A percentile compares a stretch with the other conserved stretches of the same genome.
These are phyloP conservation scores for Ptiloglossa arizonensis DNA, from an alignment of 1,140 invertebrate genomes.

Conservation along the genomic window DNA sequence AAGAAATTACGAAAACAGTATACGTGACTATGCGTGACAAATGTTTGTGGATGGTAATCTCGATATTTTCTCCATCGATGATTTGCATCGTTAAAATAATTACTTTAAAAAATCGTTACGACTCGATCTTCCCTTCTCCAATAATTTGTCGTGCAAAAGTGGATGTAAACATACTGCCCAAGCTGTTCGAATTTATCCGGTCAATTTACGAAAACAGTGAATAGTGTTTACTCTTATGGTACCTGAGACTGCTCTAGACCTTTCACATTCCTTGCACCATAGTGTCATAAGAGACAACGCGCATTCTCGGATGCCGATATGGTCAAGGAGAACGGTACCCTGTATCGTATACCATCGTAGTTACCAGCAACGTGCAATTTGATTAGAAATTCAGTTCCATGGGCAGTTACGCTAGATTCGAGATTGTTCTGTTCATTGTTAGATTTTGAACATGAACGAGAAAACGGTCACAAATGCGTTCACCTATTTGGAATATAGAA, in stretches of 20 bases:
- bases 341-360: conserved; percentile 21
- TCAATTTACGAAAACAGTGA: conserved; percentile 39
- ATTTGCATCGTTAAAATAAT: conserved; percentile 21
- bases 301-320: conserved; percentile 29
- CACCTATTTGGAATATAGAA: no score
- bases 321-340: conserved; percentile 19
- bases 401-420: neutral
- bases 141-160: neutral
- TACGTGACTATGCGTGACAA: neutral
- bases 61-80: neutral
- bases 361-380: neutral
- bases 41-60: neutral
- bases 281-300: conserved; percentile 56
- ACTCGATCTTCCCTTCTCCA: conserved; percentile 1
- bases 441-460: neutral
- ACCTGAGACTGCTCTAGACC: conserved; percentile 52
- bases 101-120: neutral
- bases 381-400: conserved; percentile 20
- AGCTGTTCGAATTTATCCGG: conserved; percentile 42
- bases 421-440: neutral
- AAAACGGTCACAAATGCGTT: no score
- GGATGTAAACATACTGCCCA: neutral
- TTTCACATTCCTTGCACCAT: conserved; percentile 58
- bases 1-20: neutral
- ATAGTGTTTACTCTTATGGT: conserved; percentile 16